These are phyloP conservation scores for Troides oblongomaculatus DNA, from an alignment of 2,888 invertebrate species.

Conservation along the genomic window DNA sequence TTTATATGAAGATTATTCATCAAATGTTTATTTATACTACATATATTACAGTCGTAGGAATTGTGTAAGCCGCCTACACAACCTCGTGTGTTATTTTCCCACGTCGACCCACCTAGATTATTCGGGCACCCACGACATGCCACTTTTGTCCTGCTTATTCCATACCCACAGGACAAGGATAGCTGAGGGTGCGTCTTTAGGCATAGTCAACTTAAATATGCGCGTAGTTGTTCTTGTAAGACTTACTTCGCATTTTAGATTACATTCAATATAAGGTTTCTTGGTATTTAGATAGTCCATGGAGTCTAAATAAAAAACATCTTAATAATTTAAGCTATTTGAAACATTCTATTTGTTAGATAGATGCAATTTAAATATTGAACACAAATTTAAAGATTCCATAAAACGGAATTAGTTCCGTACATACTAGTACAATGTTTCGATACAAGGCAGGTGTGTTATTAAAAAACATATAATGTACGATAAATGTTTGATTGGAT, in stretches of 20 bases:
- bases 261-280: slow-evolving; percentile 1
- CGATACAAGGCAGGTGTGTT: too few relatives aligned
- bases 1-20: background rate
- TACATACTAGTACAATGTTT: too few relatives aligned
- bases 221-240: slow-evolving; percentile 44
- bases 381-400: too few relatives aligned
- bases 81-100: slow-evolving; percentile 52
- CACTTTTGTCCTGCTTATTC: slow-evolving; percentile 33
- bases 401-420: too few relatives aligned
- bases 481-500: too few relatives aligned
- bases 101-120: slow-evolving; percentile 54
- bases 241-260: slow-evolving; percentile 42
- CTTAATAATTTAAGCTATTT: too few relatives aligned
- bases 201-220: slow-evolving; percentile 41
- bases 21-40: background rate
- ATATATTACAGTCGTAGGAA: slow-evolving; percentile 5
- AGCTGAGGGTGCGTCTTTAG: slow-evolving; percentile 29
- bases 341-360: too few relatives aligned
- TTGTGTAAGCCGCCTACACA: slow-evolving; percentile 29
- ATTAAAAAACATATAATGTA: too few relatives aligned
- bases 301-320: too few relatives aligned
- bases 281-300: background rate
- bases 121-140: slow-evolving; percentile 44
- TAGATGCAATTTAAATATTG: too few relatives aligned
- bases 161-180: slow-evolving; percentile 34